Evolutionary conservation across 2,797 vertebrate genomes (phyloP).

Genomic region (Phalloptychus januarius): DNA sequence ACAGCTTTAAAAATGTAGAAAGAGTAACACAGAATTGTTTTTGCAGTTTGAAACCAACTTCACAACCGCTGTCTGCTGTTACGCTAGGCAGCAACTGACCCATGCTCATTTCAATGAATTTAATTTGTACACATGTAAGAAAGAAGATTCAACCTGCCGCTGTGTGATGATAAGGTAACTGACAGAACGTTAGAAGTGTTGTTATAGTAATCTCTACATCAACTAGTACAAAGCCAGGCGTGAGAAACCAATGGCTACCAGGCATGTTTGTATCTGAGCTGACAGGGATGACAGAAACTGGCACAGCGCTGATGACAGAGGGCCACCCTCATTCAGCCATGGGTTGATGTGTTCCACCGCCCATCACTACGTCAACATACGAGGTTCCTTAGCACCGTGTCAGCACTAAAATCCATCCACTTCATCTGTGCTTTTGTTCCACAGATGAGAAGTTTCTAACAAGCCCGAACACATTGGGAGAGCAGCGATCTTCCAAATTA

Average conservation of each 20-base stretch:
- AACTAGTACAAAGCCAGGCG: conserved; percentile 66
- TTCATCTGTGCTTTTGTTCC: conserved; percentile 78
- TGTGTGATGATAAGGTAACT: conserved; percentile 69
- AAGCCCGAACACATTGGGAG: conserved; percentile 81
- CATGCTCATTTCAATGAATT: neutral
- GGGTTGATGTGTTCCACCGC: conserved; percentile 46
- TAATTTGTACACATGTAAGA: conserved; percentile 52
- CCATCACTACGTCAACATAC: conserved; percentile 67
- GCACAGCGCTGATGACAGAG: conserved; percentile 62
- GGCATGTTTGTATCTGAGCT: conserved; percentile 65
- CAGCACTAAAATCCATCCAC: conserved; percentile 77
- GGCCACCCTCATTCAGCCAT: conserved; percentile 53
- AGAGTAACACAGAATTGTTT: neutral
- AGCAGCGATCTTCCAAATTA: conserved; percentile 81
- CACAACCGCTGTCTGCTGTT: neutral
- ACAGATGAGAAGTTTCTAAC: conserved; percentile 74
- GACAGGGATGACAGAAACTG: conserved; percentile 50
- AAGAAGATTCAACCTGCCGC: conserved; percentile 53
- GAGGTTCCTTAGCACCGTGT: conserved; percentile 72
- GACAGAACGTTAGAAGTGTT: conserved; percentile 59
- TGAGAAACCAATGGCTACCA: conserved; percentile 32
- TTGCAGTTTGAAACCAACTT: neutral
- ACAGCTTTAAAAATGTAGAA: neutral
- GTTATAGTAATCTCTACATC: conserved; percentile 67
- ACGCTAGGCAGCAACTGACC: neutral